Evolutionary conservation across 2,888 invertebrate genomes (phyloP), one percentile per base, ranked within the genome.

Genomic region (Lasioglossum marginatum): DNA sequence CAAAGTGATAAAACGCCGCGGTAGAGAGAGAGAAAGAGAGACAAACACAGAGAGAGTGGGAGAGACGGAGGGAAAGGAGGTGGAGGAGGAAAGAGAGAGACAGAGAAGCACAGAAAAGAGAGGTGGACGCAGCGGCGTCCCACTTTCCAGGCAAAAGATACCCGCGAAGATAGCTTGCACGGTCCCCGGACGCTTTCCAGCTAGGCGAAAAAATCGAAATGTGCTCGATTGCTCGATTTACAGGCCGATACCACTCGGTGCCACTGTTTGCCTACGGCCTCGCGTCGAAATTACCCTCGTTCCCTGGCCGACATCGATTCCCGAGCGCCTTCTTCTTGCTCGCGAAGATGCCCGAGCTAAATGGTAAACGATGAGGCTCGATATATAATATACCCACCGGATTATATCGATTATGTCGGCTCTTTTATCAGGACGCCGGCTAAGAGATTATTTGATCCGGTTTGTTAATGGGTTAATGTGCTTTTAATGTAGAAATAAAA

Each of bases 121-220:
- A 83, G 88, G 57, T 81, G 86, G 76, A 85, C 86, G 85, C 82
- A 79, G 77, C 81, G 80, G 79, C 85, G 90, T 90, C 89, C 90
- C 84, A 90, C 90, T 90, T 90, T 90, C 86, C 85, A 84, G n/a
- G 82, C 87, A 74, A 87, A 87, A 89, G 90, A 90, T 89, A 90
- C 82, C 77, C 82, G 82, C 85, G 77, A 81, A 82, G 90, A 90
- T 90, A 90, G 87, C 83, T 75, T 76, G 74, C 77, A 77, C 85
- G 73, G 81, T 81, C 86, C 83, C 77, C 82, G 77, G 78, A 81
- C 86, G 80, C 83, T 86, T 85, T 87, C 79, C 87, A 86, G 86
- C 78, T 81, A 87, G 80, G 81, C 72, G 83, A 83, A 81, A 87
- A 87, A 87, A 87, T 87, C 83, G 77, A 78, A 81, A 78, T 81